Percentiles rank a stretch among this genome's conserved stretches.
Evolutionary conservation across 2,113 vertebrate species (phyloP).

Genomic region (Dasyornis broadbenti): DNA sequence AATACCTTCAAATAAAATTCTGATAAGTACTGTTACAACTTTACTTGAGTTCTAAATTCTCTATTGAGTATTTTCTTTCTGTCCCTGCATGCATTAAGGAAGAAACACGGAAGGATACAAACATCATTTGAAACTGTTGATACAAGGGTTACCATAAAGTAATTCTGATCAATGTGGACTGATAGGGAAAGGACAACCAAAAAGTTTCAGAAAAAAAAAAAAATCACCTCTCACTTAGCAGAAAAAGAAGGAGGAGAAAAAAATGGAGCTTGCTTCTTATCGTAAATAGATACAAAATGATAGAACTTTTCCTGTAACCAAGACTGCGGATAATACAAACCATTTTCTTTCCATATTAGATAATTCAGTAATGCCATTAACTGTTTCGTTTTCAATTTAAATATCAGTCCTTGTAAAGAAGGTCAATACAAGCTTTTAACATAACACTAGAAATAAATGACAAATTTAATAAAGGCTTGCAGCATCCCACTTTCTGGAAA

Average conservation of each 20-base stretch:
- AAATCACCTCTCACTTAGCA: background rate
- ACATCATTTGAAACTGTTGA: background rate
- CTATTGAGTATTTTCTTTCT: background rate
- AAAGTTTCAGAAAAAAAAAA: background rate
- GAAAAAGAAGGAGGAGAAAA: background rate
- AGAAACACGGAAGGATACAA: background rate
- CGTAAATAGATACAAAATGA: background rate
- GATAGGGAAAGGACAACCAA: background rate
- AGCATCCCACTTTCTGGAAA: background rate
- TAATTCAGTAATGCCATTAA: constrained; percentile 21
- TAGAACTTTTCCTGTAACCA: constrained; percentile 13
- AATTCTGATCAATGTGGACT: background rate
- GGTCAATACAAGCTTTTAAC: constrained; percentile 37
- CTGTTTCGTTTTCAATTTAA: background rate
- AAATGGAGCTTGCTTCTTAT: background rate
- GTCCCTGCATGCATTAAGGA: background rate
- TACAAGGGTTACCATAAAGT: background rate
- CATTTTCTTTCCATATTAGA: background rate
- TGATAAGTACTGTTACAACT: background rate
- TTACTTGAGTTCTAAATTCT: background rate
- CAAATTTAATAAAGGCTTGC: background rate
- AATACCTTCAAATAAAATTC: background rate
- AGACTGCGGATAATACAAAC: background rate
- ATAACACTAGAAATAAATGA: background rate
- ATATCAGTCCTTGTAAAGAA: background rate